A percentile compares a stretch with the other conserved stretches of the same genome.
phyloP scores from a whole-genome alignment of 1,140 invertebrate genomes.

The Drosophila pandora region DNA sequence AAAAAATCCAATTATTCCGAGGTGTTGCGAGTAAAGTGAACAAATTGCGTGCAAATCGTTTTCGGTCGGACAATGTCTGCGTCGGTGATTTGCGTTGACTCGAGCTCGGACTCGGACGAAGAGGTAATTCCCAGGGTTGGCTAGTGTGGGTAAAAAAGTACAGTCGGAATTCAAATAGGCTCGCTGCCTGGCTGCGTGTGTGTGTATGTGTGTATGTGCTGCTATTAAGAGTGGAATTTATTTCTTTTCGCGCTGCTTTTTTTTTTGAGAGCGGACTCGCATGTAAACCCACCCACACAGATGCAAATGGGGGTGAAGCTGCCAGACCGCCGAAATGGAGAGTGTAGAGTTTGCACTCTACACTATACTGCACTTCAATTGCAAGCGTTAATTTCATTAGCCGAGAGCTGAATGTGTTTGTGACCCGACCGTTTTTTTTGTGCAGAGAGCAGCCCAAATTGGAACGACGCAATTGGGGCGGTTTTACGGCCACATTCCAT shows the following conservation, averaged over 20 bases:
- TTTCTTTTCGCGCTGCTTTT: constrained; percentile 73
- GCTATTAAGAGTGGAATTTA: constrained; percentile 48
- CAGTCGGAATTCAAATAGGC: constrained; percentile 73
- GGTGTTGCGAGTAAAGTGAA: constrained; percentile 36
- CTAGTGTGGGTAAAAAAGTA: constrained; percentile 66
- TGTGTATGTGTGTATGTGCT: constrained; percentile 44
- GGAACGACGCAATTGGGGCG: constrained; percentile 40
- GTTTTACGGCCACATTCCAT: background rate
- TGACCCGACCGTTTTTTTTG: background rate
- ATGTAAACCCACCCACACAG: constrained; percentile 31
- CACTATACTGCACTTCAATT: constrained; percentile 34
- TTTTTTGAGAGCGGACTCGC: constrained; percentile 58
- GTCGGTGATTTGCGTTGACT: constrained; percentile 67
- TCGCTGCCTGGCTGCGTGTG: constrained; percentile 23
- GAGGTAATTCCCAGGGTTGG: constrained; percentile 57
- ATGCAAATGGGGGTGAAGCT: constrained; percentile 9
- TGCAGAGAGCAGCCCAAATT: constrained; percentile 9
- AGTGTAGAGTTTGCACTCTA: constrained; percentile 32
- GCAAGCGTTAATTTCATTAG: constrained; percentile 53
- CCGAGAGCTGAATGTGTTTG: constrained; percentile 25
- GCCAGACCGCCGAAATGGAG: constrained; percentile 42
- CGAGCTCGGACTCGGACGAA: constrained; percentile 69
- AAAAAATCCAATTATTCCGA: constrained; percentile 32
- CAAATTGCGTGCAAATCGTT: constrained; percentile 37
- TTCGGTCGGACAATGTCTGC: constrained; percentile 54